phyloP scores from a whole-genome alignment of 2,113 vertebrate species.

The Nothobranchius furzeri region DNA sequence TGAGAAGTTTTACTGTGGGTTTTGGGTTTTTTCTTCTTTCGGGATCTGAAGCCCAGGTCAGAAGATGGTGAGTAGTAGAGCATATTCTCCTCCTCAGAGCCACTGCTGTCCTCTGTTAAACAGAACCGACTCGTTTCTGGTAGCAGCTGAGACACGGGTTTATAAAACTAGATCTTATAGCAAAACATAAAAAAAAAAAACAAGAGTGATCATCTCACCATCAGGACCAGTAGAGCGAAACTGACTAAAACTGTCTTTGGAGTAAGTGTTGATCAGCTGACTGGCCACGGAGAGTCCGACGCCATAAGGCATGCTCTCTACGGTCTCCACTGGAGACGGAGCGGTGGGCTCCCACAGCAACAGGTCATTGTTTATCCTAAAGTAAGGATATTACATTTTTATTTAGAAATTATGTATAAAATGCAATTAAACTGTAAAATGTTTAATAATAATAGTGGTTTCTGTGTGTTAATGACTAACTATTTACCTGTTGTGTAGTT shows the following conservation, averaged over 20 bases:
- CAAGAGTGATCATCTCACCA: constrained; percentile 74
- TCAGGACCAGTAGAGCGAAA: constrained; percentile 90
- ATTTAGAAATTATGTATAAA: not conserved
- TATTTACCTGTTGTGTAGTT: constrained; percentile 88
- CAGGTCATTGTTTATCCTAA: constrained; percentile 95
- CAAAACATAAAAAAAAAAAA: not conserved
- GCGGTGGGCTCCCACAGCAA: constrained; percentile 97
- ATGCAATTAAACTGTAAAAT: not conserved
- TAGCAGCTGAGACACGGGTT: not conserved
- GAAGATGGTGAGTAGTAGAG: constrained; percentile 84
- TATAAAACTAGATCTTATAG: not conserved
- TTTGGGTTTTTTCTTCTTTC: constrained; percentile 89
- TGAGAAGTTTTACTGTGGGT: constrained; percentile 88
- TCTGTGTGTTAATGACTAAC: not conserved
- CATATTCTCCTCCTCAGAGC: constrained; percentile 92
- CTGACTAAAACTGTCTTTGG: constrained; percentile 91
- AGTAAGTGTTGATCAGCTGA: constrained; percentile 94
- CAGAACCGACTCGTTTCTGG: constrained; percentile 9
- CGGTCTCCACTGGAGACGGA: constrained; percentile 95
- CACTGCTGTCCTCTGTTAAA: constrained; percentile 91
- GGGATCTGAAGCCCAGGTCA: constrained; percentile 86
- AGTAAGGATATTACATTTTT: constrained; percentile 51
- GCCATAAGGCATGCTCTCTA: constrained; percentile 94
- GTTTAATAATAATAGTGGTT: not conserved
- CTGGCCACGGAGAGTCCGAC: constrained; percentile 96